Evolutionary conservation across 2,113 vertebrate species (phyloP).

Genomic region (Hoplias malabaricus): DNA sequence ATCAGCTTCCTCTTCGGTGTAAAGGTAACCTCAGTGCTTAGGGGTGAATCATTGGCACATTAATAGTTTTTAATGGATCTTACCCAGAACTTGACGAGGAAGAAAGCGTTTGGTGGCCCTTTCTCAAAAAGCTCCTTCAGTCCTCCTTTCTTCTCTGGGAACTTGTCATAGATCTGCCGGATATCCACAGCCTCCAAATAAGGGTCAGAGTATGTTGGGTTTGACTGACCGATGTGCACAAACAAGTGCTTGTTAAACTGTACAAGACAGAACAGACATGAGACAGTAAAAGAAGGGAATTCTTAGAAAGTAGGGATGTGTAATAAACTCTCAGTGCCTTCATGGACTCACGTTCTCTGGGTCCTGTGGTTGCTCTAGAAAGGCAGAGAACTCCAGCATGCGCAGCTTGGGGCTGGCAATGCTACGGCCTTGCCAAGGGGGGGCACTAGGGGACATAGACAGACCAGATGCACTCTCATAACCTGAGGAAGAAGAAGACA

Average conservation of each 20-base stretch:
- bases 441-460: constrained; percentile 77
- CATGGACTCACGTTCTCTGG: constrained; percentile 82
- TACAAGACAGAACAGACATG: constrained; percentile 24
- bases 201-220: constrained; percentile 85
- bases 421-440: constrained; percentile 89
- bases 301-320: not conserved
- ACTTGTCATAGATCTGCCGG: constrained; percentile 93
- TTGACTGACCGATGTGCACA: constrained; percentile 90
- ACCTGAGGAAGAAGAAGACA: constrained; percentile 65
- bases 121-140: constrained; percentile 92
- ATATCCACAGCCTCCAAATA: constrained; percentile 91
- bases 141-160: constrained; percentile 92
- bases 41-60: not conserved
- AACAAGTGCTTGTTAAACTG: constrained; percentile 95
- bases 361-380: constrained; percentile 91
- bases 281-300: not conserved
- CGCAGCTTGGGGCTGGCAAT: constrained; percentile 91
- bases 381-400: constrained; percentile 94
- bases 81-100: constrained; percentile 96
- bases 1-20: not conserved
- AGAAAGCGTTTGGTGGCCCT: constrained; percentile 87
- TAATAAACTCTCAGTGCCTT: not conserved
- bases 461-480: constrained; percentile 84
- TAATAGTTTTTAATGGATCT: constrained; percentile 53
- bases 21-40: not conserved